Conservation (phyloP, 2,797 vertebrate genomes). For the Lacerta viridis region DNA sequence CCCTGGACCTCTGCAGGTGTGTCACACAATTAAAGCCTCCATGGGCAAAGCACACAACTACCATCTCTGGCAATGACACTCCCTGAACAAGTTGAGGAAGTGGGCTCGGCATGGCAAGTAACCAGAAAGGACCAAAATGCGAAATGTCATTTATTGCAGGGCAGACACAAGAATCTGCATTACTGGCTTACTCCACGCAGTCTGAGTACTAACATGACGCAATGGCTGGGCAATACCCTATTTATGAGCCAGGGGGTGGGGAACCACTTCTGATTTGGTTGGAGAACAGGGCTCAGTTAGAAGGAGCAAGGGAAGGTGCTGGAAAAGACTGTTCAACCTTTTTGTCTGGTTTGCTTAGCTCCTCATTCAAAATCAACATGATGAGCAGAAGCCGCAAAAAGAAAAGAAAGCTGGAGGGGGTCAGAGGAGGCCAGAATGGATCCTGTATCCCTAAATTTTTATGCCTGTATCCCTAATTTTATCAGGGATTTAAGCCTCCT, state of each 20-base stretch:
- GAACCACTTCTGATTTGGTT: neutral
- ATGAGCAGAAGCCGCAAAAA: neutral
- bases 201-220: neutral
- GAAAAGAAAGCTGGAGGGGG: neutral
- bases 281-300: neutral
- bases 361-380: neutral
- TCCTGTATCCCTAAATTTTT: neutral
- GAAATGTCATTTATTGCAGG: slow-evolving; percentile 27
- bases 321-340: neutral
- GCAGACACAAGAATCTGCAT: slow-evolving; percentile 43
- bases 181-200: neutral
- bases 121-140: slow-evolving; percentile 38
- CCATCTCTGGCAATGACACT: neutral
- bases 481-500: neutral
- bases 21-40: too few relatives aligned
- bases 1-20: slow-evolving; percentile 25
- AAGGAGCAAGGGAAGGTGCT: neutral
- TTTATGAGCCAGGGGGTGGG: neutral
- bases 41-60: neutral
- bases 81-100: neutral
- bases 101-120: neutral
- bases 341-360: neutral
- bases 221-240: neutral
- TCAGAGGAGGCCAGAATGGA: neutral
- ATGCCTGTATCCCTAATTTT: neutral